Conservation (phyloP, 2,113 vertebrate genomes). For the Polyodon spathula region DNA sequence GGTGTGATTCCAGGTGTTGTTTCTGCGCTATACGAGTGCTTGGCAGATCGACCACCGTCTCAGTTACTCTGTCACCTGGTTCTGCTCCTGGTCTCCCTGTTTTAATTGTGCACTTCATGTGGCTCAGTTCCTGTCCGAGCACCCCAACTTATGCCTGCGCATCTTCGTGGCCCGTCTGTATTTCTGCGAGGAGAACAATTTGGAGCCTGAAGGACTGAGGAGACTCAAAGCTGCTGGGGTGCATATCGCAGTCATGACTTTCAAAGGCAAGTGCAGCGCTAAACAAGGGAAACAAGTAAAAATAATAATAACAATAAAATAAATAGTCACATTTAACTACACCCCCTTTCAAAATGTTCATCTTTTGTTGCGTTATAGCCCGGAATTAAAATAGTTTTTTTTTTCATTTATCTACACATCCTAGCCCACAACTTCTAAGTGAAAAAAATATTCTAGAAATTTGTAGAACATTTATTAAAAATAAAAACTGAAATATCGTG, state of each 20-base stretch:
- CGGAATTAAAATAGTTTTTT: too few species aligned
- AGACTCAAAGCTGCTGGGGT: slow-evolving; percentile 72
- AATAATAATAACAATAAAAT: too few species aligned
- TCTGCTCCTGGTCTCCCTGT: slow-evolving; percentile 96
- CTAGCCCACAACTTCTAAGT: too few species aligned
- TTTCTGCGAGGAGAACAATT: slow-evolving; percentile 81
- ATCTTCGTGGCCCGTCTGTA: slow-evolving; percentile 91
- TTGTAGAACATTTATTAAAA: too few species aligned
- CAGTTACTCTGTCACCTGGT: slow-evolving; percentile 92
- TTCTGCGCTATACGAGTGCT: slow-evolving; percentile 76
- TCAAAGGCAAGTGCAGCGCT: slow-evolving; percentile 67
- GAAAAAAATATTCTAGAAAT: too few species aligned
- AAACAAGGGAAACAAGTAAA: too few species aligned
- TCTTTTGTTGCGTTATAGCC: too few species aligned
- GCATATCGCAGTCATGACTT: slow-evolving; percentile 84
- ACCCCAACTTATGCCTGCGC: slow-evolving; percentile 80
- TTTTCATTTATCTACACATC: too few species aligned
- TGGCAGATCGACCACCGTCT: slow-evolving; percentile 59
- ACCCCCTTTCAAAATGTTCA: too few species aligned
- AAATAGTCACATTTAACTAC: not conserved
- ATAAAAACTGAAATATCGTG: too few species aligned
- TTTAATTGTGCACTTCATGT: slow-evolving; percentile 73
- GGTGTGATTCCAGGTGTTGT: slow-evolving; percentile 51
- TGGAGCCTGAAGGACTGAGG: slow-evolving; percentile 80
- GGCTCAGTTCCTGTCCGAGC: slow-evolving; percentile 64